phyloP scores from a whole-genome alignment of 2,113 vertebrate species.

The Hydrolagus affinis region DNA sequence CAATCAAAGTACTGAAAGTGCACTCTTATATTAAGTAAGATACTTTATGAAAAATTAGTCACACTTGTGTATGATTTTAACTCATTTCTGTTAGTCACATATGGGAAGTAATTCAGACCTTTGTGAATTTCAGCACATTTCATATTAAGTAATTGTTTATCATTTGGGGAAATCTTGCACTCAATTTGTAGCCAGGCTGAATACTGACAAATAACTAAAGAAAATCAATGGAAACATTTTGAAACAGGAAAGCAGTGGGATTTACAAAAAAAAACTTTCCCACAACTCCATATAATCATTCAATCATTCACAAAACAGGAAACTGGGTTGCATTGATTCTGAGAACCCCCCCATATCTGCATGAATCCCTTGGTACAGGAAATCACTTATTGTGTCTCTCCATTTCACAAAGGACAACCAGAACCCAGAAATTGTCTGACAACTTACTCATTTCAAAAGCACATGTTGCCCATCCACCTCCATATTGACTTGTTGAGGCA shows the following conservation, averaged over 20 bases:
- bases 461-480: background rate
- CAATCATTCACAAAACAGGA: background rate
- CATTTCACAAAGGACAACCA: background rate
- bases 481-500: background rate
- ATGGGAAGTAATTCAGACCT: too few relatives aligned
- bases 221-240: constrained; percentile 10
- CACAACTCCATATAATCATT: background rate
- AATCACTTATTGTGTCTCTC: constrained; percentile 9
- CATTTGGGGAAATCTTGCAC: background rate
- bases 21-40: too few relatives aligned
- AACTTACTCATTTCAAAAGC: background rate
- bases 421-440: background rate
- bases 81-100: background rate
- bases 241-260: constrained; percentile 29
- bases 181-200: background rate
- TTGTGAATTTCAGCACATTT: background rate
- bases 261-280: constrained; percentile 17
- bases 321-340: constrained; percentile 6
- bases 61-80: background rate
- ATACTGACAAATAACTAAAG: background rate
- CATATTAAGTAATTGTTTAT: background rate
- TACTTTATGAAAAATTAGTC: too few relatives aligned
- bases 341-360: background rate
- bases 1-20: too few relatives aligned
- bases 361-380: constrained; percentile 12